These are phyloP conservation scores for Argyrosomus japonicus DNA, from an alignment of 2,113 vertebrate species.

Conservation along the genomic window DNA sequence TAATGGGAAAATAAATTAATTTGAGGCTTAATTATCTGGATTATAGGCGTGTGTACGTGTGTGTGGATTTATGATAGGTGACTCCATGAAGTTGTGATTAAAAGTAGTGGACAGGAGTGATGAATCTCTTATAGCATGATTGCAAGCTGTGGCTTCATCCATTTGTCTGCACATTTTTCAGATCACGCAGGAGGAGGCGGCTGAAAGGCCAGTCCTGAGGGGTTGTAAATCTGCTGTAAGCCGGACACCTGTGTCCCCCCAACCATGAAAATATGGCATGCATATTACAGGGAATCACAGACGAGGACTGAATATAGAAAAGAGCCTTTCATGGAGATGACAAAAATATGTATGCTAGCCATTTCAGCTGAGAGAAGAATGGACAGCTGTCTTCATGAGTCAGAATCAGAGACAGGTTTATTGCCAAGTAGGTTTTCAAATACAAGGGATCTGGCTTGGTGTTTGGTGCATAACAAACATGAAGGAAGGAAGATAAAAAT, in stretches of 20 bases:
- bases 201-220: constrained; percentile 1
- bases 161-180: constrained; percentile 35
- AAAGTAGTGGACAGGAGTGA: constrained; percentile 43
- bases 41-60: constrained; percentile 19
- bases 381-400: neutral
- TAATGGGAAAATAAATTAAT: constrained; percentile 65
- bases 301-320: neutral
- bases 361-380: neutral
- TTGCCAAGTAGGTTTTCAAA: too few species aligned
- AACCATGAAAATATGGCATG: constrained; percentile 32
- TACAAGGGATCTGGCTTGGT: too few species aligned
- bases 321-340: neutral
- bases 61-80: constrained; percentile 44
- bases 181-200: neutral
- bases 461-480: too few species aligned
- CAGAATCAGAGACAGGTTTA: too few species aligned
- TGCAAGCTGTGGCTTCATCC: constrained; percentile 34
- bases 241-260: constrained; percentile 22
- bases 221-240: constrained; percentile 38
- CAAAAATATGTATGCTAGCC: neutral
- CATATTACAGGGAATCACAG: neutral
- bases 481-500: too few species aligned
- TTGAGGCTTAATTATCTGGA: constrained; percentile 60
- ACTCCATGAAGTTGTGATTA: constrained; percentile 35
- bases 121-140: constrained; percentile 44